Evolutionary conservation across 2,888 invertebrate genomes (phyloP), one percentile per base, ranked within the genome.

Genomic region (Xestia xanthographa): DNA sequence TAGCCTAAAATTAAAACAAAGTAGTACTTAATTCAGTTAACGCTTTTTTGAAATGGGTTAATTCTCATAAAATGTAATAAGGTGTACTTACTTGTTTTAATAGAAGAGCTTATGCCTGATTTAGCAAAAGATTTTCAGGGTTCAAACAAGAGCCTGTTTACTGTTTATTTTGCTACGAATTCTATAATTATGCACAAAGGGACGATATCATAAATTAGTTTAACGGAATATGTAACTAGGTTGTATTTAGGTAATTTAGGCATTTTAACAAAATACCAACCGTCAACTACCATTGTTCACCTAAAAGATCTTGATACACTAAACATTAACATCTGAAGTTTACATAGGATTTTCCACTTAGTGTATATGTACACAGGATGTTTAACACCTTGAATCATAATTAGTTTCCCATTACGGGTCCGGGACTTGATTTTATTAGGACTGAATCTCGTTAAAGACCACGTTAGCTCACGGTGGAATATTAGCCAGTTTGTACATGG

Each of bases 381-480:
- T 72, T 80, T 66, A 79, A 74, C 62, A 68, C 77, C 67, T 79
- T 71, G 62, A 69, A 77, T 72, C 71, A 77, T 86, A 84, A 89
- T 89, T 83, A 88, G 86, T 78, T 86, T 81, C 62, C 77, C 77
- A 84, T 87, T 84, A 88, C 62, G 45, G 74, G 74, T 34, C 66
- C 70, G 45, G 68, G 76, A 68, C 77, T 71, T 87, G 79, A 89
- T 82, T 86, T 85, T 87, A 88, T 87, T 88, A 87, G 76, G 79
- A 75, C 80, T 53, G 45, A 75, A 84, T 67, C 80, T 84, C 76
- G 72, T 86, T 88, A 86, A 75, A 80, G 70, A 78, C 77, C 79
- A 74, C 80, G 65, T 60, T 69, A 43, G 72, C 67, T 76, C 56
- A 71, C 50, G 68, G 68, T 63, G 20, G 50, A 50, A 72, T 73